Evolutionary conservation across 2,113 vertebrate species (phyloP).

Genomic region (Cisticola juncidis): DNA sequence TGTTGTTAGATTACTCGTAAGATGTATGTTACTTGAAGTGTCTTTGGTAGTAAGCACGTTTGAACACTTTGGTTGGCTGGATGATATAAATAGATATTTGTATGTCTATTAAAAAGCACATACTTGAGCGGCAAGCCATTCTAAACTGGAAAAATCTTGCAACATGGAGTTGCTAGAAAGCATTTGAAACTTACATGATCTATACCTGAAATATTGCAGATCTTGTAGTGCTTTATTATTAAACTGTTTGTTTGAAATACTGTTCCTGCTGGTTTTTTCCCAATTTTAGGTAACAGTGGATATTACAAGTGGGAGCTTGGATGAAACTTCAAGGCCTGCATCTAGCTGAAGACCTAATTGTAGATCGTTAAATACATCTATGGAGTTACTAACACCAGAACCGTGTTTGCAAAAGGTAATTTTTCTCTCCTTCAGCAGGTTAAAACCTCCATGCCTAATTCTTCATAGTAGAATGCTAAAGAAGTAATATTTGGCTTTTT

Average conservation of each 20-base stretch:
- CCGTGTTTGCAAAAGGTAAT: constrained; percentile 73
- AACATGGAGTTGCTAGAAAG: background rate
- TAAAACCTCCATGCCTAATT: background rate
- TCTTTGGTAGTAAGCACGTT: background rate
- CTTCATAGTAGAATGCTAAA: background rate
- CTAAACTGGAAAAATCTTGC: background rate
- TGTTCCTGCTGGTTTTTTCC: background rate
- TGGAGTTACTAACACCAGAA: constrained; percentile 79
- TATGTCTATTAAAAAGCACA: background rate
- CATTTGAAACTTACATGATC: background rate
- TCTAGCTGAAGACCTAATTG: constrained; percentile 68
- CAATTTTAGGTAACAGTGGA: constrained; percentile 72
- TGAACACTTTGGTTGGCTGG: background rate
- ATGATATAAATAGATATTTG: background rate
- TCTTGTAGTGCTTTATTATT: background rate
- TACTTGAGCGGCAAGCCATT: background rate
- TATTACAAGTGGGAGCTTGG: constrained; percentile 77
- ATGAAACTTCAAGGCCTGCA: constrained; percentile 79
- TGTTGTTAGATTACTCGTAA: background rate
- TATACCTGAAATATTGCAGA: background rate
- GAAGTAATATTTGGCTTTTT: background rate
- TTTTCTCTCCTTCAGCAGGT: background rate
- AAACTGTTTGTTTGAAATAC: background rate
- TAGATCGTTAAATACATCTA: constrained; percentile 66
- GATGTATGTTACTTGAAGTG: background rate